phyloP scores from a whole-genome alignment of 2,113 vertebrate species.

The Alligator sinensis region DNA sequence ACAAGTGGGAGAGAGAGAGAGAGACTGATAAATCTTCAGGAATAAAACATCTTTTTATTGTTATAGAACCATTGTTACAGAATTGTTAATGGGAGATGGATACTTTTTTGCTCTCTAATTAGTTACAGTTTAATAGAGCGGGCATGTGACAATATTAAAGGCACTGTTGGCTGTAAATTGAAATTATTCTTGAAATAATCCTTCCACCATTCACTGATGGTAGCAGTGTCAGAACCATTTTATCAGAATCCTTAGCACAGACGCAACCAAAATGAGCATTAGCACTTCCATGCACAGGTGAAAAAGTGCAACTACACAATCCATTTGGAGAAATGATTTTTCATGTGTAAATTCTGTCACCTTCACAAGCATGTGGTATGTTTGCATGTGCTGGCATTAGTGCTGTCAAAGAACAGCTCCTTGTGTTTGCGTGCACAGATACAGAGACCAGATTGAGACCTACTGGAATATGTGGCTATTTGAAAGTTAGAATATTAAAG shows the following conservation, averaged over 20 bases:
- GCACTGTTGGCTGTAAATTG: neutral
- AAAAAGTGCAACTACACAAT: neutral
- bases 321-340: neutral
- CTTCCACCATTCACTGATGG: neutral
- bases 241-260: accelerated
- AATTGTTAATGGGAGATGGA: neutral
- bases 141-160: accelerated
- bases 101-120: neutral
- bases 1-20: too few relatives aligned
- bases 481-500: neutral
- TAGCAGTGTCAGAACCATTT: neutral
- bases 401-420: neutral
- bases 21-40: neutral
- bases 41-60: neutral
- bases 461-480: neutral
- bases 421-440: neutral
- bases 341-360: neutral
- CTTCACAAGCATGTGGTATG: neutral
- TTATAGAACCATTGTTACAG: neutral
- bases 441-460: neutral
- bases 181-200: neutral
- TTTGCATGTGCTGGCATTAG: neutral
- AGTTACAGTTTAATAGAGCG: accelerated
- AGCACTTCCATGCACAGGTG: neutral
- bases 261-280: neutral